Base-by-base conservation (phyloP, 2,888 invertebrate genomes). In the Morpho achilles region DNA sequence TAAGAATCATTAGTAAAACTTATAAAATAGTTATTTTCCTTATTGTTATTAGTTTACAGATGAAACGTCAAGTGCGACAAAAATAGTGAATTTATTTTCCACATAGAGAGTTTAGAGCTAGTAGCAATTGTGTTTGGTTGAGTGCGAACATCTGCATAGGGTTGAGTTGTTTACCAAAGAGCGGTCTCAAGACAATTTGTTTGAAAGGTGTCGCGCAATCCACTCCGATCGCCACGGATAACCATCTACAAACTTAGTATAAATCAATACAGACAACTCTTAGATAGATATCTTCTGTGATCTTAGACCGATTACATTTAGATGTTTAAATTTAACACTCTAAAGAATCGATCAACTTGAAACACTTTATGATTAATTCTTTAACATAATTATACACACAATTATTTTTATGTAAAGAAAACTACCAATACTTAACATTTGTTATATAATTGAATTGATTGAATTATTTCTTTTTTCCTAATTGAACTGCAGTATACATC, bases 121-220 rank as follows among this genome's bases (percentile, higher is more conserved):
- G 80, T 76, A 82, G 80, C 80, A 80, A 81, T 84, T 80, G 77
- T 79, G 82, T 80, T 84, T 79, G 75, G 77, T 80, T 82, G 77
- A 75, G 71, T 72, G 66, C 71, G 74, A 77, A 79, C 77, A 84
- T 87, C 85, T 87, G 87, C 88, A 87, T 87, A 80, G 77, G 74
- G 77, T 78, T 72, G 81, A 81, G 78, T 84, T 87, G 89, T 88
- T 88, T 88, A 88, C 87, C 75, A 79, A 75, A 77, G 75, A 76
- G 74, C 71, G 80, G 83, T 85, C 84, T 87, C 90, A 79, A 79
- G 82, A 88, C 90, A 90, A 90, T 90, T 86, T 89, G 81, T 87
- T 88, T 88, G 87, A 90, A 87, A 90, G 90, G 88, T 87, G 87
- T 88, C 86, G 78, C 73, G 86, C 87, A 88, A 88, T 89, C 86